phyloP scores from a whole-genome alignment of 2,113 vertebrate genomes.

The Tachuris rubrigastra region DNA sequence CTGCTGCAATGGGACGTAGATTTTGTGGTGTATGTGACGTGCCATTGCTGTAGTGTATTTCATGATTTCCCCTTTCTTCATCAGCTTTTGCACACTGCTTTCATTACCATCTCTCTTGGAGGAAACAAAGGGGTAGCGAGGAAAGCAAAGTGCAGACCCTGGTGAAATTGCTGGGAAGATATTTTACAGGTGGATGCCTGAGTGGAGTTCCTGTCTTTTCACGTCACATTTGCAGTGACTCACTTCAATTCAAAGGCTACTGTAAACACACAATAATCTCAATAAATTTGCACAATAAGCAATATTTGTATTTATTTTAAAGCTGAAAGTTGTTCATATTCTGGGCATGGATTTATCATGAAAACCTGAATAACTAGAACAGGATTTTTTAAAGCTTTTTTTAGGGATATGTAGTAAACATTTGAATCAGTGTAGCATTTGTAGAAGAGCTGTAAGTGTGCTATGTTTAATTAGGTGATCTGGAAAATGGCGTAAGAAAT shows the following conservation, averaged over 20 bases:
- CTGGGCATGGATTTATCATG: neutral
- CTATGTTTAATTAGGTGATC: neutral
- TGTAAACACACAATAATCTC: neutral
- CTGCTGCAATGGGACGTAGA: accelerated
- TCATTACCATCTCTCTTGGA: neutral
- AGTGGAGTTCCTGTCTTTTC: neutral
- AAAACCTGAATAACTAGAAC: neutral
- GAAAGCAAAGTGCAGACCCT: neutral
- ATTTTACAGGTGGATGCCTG: neutral
- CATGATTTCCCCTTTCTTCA: neutral
- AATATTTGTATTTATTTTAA: neutral
- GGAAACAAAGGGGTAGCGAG: neutral
- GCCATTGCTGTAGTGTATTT: neutral
- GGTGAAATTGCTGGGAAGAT: neutral
- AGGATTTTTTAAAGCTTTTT: neutral
- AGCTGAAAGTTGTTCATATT: neutral
- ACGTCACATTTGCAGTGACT: neutral
- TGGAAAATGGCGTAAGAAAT: neutral
- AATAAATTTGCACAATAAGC: neutral
- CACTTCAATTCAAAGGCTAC: neutral
- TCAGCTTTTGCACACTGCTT: neutral
- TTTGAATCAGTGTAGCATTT: neutral
- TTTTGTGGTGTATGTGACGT: neutral
- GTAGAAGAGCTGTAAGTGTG: neutral
- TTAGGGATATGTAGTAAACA: neutral